Base-by-base conservation (phyloP, 2,888 invertebrate genomes). In the Acanthococcus lagerstroemiae region DNA sequence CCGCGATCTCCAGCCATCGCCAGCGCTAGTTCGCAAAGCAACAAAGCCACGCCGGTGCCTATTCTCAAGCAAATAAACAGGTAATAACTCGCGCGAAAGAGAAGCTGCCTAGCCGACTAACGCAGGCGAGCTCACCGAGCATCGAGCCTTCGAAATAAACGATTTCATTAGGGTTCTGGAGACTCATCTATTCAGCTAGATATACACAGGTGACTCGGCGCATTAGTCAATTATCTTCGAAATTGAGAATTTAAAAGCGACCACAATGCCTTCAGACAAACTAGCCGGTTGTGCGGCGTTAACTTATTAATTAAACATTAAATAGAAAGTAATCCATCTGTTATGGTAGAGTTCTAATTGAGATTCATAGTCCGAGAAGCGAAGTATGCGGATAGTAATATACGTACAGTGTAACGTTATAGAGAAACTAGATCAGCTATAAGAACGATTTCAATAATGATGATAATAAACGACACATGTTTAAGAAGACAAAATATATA, bases 21-120 rank as follows among this genome's bases (percentile, higher is more conserved):
- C 27, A 56, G 17, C 21, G 26, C 30, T n/a, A 22, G 21, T 22
- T 17, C 24, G 4, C 48, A 55, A 48, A 15, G 27, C 21, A 52
- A 52, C 37, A 56, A 56, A 66, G 48, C 48, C 12, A 66, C 66
- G 0, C 88, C 88, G 0, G 85, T 88, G 12, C 87, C 88, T 0
- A 89, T 89, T 74, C 78, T 90, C 57, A 88, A 88, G 75, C 89
- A 89, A 68, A 86, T 90, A 74, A 88, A 89, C 79, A 82, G 84
- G 69, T 90, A 90, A 76, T 89, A 90, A n/a, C n/a, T n/a, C n/a
- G n/a, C n/a, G n/a, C n/a, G n/a, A n/a, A n/a, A n/a, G n/a, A n/a
- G n/a, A n/a, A n/a, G n/a, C n/a, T n/a, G n/a, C n/a, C n/a, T n/a
- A n/a, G n/a, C n/a, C n/a, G n/a, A n/a, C n/a, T n/a, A n/a, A n/a